Evolutionary conservation across 2,888 invertebrate species (phyloP).

Genomic region (Enchytraeus crypticus): DNA sequence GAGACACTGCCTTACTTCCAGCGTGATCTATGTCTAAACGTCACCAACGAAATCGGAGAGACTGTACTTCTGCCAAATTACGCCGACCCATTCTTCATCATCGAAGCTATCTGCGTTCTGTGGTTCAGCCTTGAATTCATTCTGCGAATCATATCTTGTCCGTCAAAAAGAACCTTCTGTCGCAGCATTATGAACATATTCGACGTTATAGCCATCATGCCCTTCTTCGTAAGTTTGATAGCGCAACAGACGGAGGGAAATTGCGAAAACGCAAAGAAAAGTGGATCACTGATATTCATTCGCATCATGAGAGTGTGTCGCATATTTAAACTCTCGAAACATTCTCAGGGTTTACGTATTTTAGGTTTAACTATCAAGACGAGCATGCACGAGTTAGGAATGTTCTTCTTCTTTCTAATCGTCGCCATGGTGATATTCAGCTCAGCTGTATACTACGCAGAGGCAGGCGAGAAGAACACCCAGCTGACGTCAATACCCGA

Average conservation of each 20-base stretch:
- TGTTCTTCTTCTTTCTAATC: conserved; percentile 45
- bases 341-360: conserved; percentile 44
- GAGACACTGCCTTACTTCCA: conserved; percentile 50
- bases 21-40: conserved; percentile 32
- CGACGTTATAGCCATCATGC: conserved; percentile 43
- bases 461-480: conserved; percentile 31
- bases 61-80: conserved; percentile 26
- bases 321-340: conserved; percentile 44
- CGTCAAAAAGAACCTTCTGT: conserved; percentile 36
- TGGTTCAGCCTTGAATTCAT: conserved; percentile 46
- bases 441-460: conserved; percentile 44
- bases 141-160: conserved; percentile 35
- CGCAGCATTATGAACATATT: conserved; percentile 43
- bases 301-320: conserved; percentile 42
- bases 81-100: conserved; percentile 38
- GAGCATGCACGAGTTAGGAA: conserved; percentile 40
- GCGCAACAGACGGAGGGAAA: conserved; percentile 29
- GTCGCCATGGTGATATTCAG: conserved; percentile 46
- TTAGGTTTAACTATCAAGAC: conserved; percentile 42
- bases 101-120: conserved; percentile 43
- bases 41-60: background rate
- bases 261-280: conserved; percentile 30
- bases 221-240: conserved; percentile 40
- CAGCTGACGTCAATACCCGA: conserved; percentile 44
- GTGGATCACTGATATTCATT: conserved; percentile 32